Evolutionary conservation across 2,797 vertebrate genomes (phyloP).

Genomic region (Microctenopoma lineatum): DNA sequence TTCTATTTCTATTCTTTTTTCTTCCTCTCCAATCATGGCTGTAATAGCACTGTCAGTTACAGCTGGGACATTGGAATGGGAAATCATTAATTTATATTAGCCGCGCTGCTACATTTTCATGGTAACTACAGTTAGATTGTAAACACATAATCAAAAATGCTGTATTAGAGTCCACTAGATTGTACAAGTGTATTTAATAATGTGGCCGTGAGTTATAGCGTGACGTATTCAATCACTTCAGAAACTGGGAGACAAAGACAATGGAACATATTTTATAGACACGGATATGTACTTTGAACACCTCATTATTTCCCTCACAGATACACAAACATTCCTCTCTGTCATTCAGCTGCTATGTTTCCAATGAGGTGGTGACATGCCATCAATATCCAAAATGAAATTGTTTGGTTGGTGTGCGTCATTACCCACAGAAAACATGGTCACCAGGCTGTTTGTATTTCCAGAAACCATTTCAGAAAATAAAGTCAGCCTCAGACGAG

Average conservation of each 20-base stretch:
- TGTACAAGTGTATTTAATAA: too few relatives aligned
- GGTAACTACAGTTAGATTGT: too few relatives aligned
- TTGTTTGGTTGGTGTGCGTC: conserved; percentile 21
- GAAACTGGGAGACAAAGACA: neutral
- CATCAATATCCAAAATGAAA: conserved; percentile 43
- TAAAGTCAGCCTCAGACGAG: conserved; percentile 1
- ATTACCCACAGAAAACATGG: conserved; percentile 44
- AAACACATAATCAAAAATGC: too few relatives aligned
- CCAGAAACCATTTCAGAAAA: conserved; percentile 3
- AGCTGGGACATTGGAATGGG: too few relatives aligned
- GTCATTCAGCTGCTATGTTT: neutral
- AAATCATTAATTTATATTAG: too few relatives aligned
- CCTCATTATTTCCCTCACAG: conserved; percentile 9
- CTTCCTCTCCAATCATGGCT: too few relatives aligned
- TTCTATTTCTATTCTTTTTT: too few relatives aligned
- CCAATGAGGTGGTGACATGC: conserved; percentile 3
- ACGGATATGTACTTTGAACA: neutral
- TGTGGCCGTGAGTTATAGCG: neutral
- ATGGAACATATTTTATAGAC: neutral
- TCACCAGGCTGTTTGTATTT: conserved; percentile 18
- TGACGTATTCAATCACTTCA: neutral
- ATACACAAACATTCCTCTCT: neutral
- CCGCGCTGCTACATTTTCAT: too few relatives aligned
- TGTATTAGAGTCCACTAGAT: too few relatives aligned
- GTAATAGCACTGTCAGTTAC: too few relatives aligned